phyloP scores from a whole-genome alignment of 2,113 vertebrate genomes.

The Amphilophus citrinellus region DNA sequence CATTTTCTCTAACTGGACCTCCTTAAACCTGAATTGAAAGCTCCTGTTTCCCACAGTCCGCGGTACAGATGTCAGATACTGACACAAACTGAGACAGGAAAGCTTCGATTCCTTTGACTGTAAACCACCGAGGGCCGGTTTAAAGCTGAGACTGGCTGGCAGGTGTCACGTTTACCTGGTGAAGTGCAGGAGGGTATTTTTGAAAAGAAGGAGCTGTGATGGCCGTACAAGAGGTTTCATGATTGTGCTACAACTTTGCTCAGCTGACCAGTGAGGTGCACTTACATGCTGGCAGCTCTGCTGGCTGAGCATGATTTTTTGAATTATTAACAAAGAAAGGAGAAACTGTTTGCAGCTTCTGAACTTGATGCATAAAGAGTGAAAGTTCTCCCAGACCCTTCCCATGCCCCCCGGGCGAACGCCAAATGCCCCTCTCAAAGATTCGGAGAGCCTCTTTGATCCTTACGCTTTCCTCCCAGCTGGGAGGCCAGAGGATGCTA shows the following conservation, averaged over 20 bases:
- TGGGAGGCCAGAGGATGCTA: slow-evolving; percentile 61
- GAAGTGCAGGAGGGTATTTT: neutral
- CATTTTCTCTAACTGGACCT: no score
- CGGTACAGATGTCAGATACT: neutral
- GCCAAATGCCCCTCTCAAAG: slow-evolving; percentile 45
- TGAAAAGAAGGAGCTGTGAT: neutral
- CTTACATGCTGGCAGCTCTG: slow-evolving; percentile 22
- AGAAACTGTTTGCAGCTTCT: slow-evolving; percentile 35
- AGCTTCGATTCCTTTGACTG: neutral
- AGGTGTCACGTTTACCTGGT: neutral
- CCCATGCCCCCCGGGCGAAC: slow-evolving; percentile 51
- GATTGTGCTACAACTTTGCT: slow-evolving; percentile 17
- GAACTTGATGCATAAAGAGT: slow-evolving; percentile 25
- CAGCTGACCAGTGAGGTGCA: slow-evolving; percentile 39
- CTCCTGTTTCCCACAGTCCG: neutral
- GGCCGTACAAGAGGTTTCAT: slow-evolving; percentile 37
- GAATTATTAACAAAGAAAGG: slow-evolving; percentile 58
- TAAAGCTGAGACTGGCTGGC: neutral
- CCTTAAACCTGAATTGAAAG: no score
- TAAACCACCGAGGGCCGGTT: neutral
- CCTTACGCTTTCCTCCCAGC: slow-evolving; percentile 56
- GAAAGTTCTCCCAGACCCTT: slow-evolving; percentile 40
- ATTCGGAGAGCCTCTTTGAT: slow-evolving; percentile 69
- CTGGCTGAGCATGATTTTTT: slow-evolving; percentile 16
- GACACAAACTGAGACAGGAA: neutral